phyloP scores from a whole-genome alignment of 2,797 vertebrate species.

The Hapalemur alaotrensis region DNA sequence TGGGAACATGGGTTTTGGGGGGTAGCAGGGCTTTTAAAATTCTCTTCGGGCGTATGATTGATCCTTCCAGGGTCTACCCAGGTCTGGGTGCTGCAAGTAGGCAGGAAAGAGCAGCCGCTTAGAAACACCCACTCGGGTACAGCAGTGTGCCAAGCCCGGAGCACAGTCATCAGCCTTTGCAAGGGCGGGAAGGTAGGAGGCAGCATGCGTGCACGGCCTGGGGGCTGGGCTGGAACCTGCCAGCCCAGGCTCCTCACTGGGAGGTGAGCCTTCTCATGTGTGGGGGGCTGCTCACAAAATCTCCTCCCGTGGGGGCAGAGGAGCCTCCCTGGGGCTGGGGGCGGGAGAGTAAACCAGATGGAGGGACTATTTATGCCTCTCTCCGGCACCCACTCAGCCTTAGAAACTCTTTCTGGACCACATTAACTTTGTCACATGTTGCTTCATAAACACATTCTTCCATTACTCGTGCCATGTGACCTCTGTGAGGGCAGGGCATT shows the following conservation, averaged over 20 bases:
- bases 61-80: background rate
- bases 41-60: background rate
- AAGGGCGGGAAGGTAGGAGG: conserved; percentile 28
- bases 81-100: conserved; percentile 7
- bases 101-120: conserved; percentile 40
- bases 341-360: conserved; percentile 62
- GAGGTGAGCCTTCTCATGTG: background rate
- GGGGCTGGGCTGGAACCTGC: background rate
- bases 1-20: background rate
- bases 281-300: background rate
- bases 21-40: background rate
- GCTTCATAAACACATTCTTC: conserved; percentile 30
- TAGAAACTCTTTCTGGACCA: conserved; percentile 40
- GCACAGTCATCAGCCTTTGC: background rate
- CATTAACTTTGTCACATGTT: conserved; percentile 46
- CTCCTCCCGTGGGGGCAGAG: background rate
- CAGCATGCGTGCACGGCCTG: background rate
- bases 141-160: background rate
- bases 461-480: background rate
- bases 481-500: background rate
- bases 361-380: conserved; percentile 61
- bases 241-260: background rate
- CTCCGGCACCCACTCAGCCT: conserved; percentile 54
- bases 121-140: background rate
- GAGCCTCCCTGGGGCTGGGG: background rate